Base-by-base conservation (phyloP, 2,888 invertebrate species). In the Lysandra bellargus region DNA sequence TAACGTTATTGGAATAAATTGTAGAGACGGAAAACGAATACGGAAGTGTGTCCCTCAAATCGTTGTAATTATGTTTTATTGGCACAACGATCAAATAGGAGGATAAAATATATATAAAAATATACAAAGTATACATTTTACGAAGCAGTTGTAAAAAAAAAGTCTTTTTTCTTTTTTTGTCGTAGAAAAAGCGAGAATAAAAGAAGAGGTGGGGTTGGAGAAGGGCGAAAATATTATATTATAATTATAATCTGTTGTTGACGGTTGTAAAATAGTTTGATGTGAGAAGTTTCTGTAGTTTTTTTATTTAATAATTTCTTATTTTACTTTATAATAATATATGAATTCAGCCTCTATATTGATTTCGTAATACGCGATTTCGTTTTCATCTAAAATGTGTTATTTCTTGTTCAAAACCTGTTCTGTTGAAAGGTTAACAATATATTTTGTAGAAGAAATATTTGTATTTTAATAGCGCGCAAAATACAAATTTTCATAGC, bases 11-110 rank as follows among this genome's bases (percentile, higher is more conserved):
- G 76, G 83, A 83, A 83, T 83, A 78, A 81, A 82, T 79, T 80
- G 79, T 81, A 82, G 80, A 83, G 82, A 83, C 82, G 82, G 82
- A 79, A 80, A 78, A 78, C 80, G 77, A 80, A 82, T 80, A 74
- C 82, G 82, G 83, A 83, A 82, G 81, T 44, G 44, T 37, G 69
- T 17, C 69, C 69, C 69, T 69, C 69, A 14, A 69, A 69, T 69
- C 33, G 4, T 37, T 37, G 69, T 33, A 69, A 69, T 69, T 69
- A 69, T 17, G 33, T 37, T 69, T 69, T 69, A 69, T 69, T 69
- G 69, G 69, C 69, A 14, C 33, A 69, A 37, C 14, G 5, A 69
- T 33, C 33, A 69, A 37, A 69, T 4, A 33, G 33, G 9, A 33
- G 30, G 33, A 37, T 69, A 69, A 14, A 69, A 69, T 33, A 33